Conservation (phyloP, 1,140 invertebrate species). For the Caenorhabditis brenneri region DNA sequence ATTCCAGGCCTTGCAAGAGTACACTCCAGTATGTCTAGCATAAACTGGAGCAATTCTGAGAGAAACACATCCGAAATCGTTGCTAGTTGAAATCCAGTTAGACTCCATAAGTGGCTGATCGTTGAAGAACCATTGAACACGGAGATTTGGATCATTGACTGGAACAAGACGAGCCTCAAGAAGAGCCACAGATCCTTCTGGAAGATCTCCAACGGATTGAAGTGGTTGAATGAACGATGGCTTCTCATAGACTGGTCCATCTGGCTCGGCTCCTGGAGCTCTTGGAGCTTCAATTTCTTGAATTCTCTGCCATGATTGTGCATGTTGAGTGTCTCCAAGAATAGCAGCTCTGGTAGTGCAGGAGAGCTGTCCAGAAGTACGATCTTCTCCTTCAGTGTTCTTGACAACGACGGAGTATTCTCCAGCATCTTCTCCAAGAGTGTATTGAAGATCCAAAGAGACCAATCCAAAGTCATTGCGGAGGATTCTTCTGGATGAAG, state of each 20-base stretch:
- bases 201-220: conserved; percentile 81
- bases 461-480: conserved; percentile 82
- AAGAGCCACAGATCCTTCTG: conserved; percentile 86
- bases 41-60: conserved; percentile 87
- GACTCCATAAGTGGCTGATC: conserved; percentile 64
- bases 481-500: conserved; percentile 57
- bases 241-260: conserved; percentile 79
- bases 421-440: conserved; percentile 86
- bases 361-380: conserved; percentile 82
- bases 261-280: conserved; percentile 60
- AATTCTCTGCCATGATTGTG: conserved; percentile 78
- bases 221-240: conserved; percentile 91
- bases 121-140: conserved; percentile 81
- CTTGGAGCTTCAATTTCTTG: conserved; percentile 69
- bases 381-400: conserved; percentile 89
- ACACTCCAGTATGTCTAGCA: conserved; percentile 86
- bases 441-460: conserved; percentile 83
- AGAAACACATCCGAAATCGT: conserved; percentile 86
- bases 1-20: conserved; percentile 88
- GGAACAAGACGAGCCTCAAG: conserved; percentile 85
- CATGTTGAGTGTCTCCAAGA: conserved; percentile 84
- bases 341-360: conserved; percentile 77
- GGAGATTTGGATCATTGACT: conserved; percentile 71
- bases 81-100: conserved; percentile 65
- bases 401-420: conserved; percentile 88